Evolutionary conservation across 2,797 vertebrate genomes (phyloP).

Genomic region (Molossus alvarezi): DNA sequence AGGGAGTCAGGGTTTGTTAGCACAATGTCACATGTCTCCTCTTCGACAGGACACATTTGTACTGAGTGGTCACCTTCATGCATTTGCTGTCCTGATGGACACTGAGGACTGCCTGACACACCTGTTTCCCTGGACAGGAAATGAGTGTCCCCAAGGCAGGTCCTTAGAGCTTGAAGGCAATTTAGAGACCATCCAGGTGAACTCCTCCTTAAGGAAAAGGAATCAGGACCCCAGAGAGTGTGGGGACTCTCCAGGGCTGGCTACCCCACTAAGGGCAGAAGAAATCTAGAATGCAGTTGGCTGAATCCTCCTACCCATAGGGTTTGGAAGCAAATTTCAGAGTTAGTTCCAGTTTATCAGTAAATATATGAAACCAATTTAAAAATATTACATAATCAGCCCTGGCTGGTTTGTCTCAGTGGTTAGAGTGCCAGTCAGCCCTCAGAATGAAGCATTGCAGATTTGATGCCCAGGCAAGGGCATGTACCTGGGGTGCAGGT

Average conservation of each 20-base stretch:
- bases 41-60: too few species aligned
- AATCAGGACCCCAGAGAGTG: background rate
- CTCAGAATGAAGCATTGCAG: too few species aligned
- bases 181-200: too few species aligned
- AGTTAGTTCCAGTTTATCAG: background rate
- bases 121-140: background rate
- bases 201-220: background rate
- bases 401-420: too few species aligned
- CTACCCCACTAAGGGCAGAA: background rate
- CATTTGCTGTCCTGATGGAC: background rate
- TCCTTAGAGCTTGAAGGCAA: background rate
- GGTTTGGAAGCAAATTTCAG: background rate
- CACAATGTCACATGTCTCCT: fast-evolving
- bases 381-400: background rate
- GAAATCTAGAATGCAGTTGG: background rate
- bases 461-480: too few species aligned
- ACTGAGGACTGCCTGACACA: background rate
- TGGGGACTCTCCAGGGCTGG: background rate
- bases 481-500: too few species aligned
- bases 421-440: too few species aligned
- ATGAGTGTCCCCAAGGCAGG: background rate
- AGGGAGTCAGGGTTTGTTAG: too few species aligned
- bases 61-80: background rate
- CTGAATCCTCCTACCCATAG: background rate
- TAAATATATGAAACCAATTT: background rate